Evolutionary conservation across 2,888 invertebrate genomes (phyloP), one percentile per base, ranked within the genome.

Genomic region (Schrankia costaestrigalis): DNA sequence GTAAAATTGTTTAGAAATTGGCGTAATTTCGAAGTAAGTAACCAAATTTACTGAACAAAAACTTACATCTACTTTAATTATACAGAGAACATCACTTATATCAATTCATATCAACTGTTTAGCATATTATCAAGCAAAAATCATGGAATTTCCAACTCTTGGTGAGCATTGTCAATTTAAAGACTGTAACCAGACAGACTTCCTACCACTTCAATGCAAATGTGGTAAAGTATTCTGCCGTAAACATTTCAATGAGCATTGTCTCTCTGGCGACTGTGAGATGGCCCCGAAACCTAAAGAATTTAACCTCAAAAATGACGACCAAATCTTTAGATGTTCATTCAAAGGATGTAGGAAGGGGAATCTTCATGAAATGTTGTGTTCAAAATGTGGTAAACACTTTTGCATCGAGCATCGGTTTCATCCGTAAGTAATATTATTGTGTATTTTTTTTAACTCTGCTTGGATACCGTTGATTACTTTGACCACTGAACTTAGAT

Each of bases 381-480:
- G 94, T 69, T 60, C 77, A 2, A 90, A 90, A 47, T 94, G 94
- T 65, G 73, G 82, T 9, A 89, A 90, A 57, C 92, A 94, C 73
- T 94, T 88, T 69, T 95, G 94, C 71, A 78, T 94, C 12, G 78
- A 86, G 21, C 95, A 95, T 65, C 89, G 94, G 34, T 89, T 89
- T 62, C 89, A 89, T 51, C 70, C 68, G 89, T 89, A 72, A 86
- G 88, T 84, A 51, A n/a, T 3, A 13, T 3, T 23, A 6, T 21
- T 21, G 8, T n/a, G 3, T 5, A n/a, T 7, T 5, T 4, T 17
- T 17, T 17, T 7, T 5, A 7, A 17, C n/a, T n/a, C n/a, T 5
- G 17, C 17, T 17, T 17, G 7, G 17, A 17, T 17, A 5, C 4
- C 7, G 7, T 5, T 5, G 17, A 17, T 5, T 5, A 5, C 17